Base-by-base conservation (phyloP, 2,797 vertebrate genomes). In the Enteromius afrohamiltoni region DNA sequence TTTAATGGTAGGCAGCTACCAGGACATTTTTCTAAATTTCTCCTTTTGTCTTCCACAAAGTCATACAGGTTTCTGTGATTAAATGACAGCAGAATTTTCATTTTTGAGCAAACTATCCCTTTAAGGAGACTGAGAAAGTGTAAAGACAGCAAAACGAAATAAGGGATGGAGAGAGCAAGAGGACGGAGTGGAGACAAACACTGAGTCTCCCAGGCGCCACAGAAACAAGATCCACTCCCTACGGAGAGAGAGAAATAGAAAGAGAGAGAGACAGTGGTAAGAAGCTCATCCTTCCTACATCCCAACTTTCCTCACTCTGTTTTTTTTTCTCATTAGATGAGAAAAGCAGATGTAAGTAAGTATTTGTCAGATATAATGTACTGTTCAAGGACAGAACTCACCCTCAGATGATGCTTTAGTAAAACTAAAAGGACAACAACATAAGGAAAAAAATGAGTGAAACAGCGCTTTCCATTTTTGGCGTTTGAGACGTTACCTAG, bases 131-230 rank as follows among this genome's bases (percentile, higher is more conserved):
- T 9, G 65, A 79, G 47, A 82, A 71, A 80, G 49, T 84, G 62
- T 70, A 62, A 86, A 71, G 69, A 82, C 77, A 73, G 83, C 55
- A 71, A 53, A 75, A 73, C 31, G 49, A 85, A 83, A 34, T 16
- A 64, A 76, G 68, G 79, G 83, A 84, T 64, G 68, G 31, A 83
- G 40, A 45, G 60, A 82, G 75, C 60, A 42, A 64, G 76, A 78
- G 65, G 79, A 81, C n/a, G 6, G 69, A 58, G 81, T 85, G 82
- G 78, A 88, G 85, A 79, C 74, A 76, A 77, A 83, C 82, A 77
- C 29, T 77, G 88, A 87, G 87, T 82, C 88, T 93, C 88, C 0
- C 90, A 94, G 1, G 93, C 93, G 67, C 93, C 94, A 93, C 88
- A 42, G 87, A 87, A 88, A 89, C 86, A 68, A 80, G 81, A 89